Conservation (phyloP, 1,140 invertebrate genomes). For the Eciton burchellii region DNA sequence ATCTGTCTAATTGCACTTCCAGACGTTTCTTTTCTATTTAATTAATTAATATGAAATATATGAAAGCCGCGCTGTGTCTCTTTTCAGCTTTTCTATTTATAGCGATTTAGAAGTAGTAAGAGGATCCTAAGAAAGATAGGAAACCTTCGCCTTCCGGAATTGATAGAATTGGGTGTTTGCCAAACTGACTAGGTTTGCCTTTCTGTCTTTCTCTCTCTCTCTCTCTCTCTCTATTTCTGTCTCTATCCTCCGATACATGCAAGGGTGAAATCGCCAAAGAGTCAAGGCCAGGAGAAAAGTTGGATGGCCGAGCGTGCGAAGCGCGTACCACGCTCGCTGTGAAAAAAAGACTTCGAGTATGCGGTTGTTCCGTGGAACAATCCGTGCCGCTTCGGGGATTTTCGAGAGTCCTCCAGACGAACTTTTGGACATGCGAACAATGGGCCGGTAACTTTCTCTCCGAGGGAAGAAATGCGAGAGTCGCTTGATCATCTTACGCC, state of each 20-base stretch:
- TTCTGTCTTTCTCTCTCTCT: no score
- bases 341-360: slow-evolving; percentile 46
- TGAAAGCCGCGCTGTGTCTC: neutral
- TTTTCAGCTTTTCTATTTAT: neutral
- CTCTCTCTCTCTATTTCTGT: no score
- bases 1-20: neutral
- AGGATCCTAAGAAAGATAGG: neutral
- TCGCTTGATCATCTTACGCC: slow-evolving; percentile 8
- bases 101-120: neutral
- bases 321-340: neutral
- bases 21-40: neutral
- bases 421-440: slow-evolving; percentile 19
- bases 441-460: neutral
- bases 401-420: slow-evolving; percentile 36
- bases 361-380: slow-evolving; percentile 33
- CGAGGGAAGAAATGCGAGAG: neutral
- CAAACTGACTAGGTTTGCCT: slow-evolving; percentile 16
- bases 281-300: slow-evolving; percentile 53
- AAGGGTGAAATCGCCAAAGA: slow-evolving; percentile 13
- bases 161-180: slow-evolving; percentile 5
- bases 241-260: neutral
- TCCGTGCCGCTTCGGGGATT: neutral
- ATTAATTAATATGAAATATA: neutral
- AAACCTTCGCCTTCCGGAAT: neutral
- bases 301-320: slow-evolving; percentile 1